Evolutionary conservation across 2,113 vertebrate genomes (phyloP), one percentile per base, ranked within the genome.

Genomic region (Elaphurus davidianus): DNA sequence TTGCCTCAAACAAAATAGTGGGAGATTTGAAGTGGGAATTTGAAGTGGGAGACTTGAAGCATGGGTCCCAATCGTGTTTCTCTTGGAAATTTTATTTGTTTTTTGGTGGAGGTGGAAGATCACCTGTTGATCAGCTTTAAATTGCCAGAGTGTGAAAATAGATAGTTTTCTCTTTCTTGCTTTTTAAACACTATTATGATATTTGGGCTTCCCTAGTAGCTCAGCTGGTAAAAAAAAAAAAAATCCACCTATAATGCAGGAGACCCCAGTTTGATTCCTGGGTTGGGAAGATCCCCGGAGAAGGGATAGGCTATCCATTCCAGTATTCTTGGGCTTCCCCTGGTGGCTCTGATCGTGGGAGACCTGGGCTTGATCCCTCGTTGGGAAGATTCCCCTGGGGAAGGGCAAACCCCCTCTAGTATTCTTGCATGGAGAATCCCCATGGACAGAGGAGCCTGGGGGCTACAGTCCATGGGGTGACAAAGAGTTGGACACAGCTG

Each of bases 101-200:
- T 67, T 95, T 97, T 87, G 52, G 10, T 57, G 19, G 7, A 54
- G 9, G 14, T 27, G 45, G 19, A 89, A 91, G 86, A 71, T 45
- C 17, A 95, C 16, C 81, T 92, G 64, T 95, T 91, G 57, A 50
- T 87, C 47, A 91, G 17, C 10, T 54, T 97, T 95, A 84, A 81
- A 50, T 55, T 16, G 33, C 4, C 21, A 33, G 28, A 87, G 82
- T 79, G 7, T 94, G n/a, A 33, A 5, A 33, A 50, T 15, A 57
- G 50, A 60, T 62, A 43, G 67, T 79, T 91, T 95, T 81, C 25
- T 93, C 33, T 84, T 91, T 87, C 23, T 91, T 82, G 27, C 10
- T 36, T 92, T 87, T 91, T 94, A 89, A 98, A 67, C 12, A 93
- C 2, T 64, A 27, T 79, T 71, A 74, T 40, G n/a, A 71, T 74